A percentile compares a stretch with the other conserved stretches of the same genome.
Evolutionary conservation across 2,113 vertebrate species (phyloP).

Genomic region (Microcebus murinus): DNA sequence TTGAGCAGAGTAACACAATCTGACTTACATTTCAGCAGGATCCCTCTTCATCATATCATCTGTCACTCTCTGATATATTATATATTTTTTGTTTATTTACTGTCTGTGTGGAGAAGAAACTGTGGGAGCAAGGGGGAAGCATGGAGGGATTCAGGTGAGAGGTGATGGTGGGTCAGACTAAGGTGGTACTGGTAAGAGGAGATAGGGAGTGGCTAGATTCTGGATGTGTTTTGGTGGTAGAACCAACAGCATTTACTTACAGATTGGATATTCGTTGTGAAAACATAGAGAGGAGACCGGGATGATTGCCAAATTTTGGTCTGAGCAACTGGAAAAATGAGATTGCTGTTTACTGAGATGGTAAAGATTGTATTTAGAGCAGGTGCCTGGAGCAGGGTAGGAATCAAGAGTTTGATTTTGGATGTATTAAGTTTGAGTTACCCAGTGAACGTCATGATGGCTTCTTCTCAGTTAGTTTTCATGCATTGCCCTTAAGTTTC

Average conservation of each 20-base stretch:
- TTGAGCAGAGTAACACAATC: background rate
- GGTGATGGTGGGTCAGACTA: background rate
- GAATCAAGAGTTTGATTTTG: slow-evolving; percentile 7
- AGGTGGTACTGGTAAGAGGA: background rate
- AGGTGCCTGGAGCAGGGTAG: background rate
- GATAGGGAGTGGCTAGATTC: slow-evolving; percentile 12
- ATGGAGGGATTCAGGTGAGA: background rate
- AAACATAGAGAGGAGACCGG: background rate
- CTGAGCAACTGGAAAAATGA: slow-evolving; percentile 29
- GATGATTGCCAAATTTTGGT: background rate
- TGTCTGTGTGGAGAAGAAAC: background rate
- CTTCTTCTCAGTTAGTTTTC: slow-evolving; percentile 16
- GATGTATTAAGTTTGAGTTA: background rate
- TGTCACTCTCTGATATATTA: background rate
- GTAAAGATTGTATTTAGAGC: background rate
- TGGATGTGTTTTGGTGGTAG: slow-evolving; percentile 13
- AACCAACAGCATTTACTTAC: background rate
- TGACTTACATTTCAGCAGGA: background rate
- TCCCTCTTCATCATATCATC: background rate
- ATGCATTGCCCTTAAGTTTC: background rate
- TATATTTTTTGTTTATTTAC: slow-evolving; percentile 9
- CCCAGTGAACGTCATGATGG: background rate
- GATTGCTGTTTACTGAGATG: slow-evolving; percentile 5
- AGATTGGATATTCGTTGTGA: background rate
- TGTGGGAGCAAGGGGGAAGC: background rate